Evolutionary conservation across 2,113 vertebrate species (phyloP).

Genomic region (Aix galericulata): DNA sequence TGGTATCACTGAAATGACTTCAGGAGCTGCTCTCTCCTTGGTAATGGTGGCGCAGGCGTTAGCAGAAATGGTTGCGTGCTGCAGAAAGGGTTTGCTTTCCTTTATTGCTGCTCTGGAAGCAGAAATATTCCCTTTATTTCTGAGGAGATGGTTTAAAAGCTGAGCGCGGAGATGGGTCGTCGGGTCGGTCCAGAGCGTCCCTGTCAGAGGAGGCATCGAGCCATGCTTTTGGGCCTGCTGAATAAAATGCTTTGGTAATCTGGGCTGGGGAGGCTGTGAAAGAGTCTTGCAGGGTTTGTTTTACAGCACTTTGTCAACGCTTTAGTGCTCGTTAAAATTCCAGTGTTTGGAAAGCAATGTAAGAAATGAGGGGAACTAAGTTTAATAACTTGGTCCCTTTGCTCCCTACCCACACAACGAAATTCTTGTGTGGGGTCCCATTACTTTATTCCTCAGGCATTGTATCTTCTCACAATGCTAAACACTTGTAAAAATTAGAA

Average conservation of each 20-base stretch:
- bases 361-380: background rate
- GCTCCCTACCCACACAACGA: background rate
- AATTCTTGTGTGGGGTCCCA: background rate
- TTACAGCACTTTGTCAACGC: background rate
- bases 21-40: background rate
- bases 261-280: background rate
- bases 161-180: accelerated
- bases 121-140: background rate
- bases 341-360: background rate
- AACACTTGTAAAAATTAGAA: background rate
- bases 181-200: background rate
- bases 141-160: background rate
- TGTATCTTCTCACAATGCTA: background rate
- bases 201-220: background rate
- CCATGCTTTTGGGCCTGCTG: accelerated
- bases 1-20: background rate
- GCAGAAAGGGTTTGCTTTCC: background rate
- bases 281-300: background rate
- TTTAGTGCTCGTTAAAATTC: background rate
- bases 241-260: background rate
- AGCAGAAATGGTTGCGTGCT: background rate
- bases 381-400: background rate
- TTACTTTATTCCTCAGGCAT: background rate
- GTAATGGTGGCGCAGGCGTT: background rate
- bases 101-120: too few species aligned